phyloP scores from a whole-genome alignment of 2,888 invertebrate genomes.

The Himalopsyche tibetana region DNA sequence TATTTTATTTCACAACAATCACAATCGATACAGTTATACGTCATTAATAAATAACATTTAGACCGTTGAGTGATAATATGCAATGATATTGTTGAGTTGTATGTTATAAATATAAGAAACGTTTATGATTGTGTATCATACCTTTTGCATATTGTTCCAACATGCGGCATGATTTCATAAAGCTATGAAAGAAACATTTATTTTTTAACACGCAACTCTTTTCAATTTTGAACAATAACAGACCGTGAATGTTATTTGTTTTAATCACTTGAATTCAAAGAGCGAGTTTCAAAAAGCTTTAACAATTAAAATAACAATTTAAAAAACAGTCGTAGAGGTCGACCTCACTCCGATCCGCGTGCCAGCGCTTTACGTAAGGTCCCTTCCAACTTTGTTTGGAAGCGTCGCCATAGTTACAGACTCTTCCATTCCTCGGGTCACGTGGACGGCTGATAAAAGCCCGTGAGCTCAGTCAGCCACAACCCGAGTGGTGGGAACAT shows the following conservation, averaged over 20 bases:
- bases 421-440: slow-evolving; percentile 57
- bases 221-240: background rate
- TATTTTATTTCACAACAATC: too few relatives aligned
- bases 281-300: background rate
- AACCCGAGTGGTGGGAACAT: slow-evolving; percentile 28
- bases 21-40: too few relatives aligned
- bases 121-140: too few relatives aligned
- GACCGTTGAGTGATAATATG: too few relatives aligned
- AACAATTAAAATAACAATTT: background rate
- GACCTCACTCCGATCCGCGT: slow-evolving; percentile 18
- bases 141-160: background rate
- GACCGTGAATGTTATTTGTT: background rate
- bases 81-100: too few relatives aligned
- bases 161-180: background rate
- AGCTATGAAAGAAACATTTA: background rate
- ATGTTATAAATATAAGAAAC: too few relatives aligned
- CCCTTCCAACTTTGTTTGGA: slow-evolving; percentile 53
- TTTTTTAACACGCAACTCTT: background rate
- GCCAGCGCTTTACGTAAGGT: slow-evolving; percentile 45
- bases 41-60: too few relatives aligned
- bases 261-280: slow-evolving; percentile 5
- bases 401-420: slow-evolving; percentile 58
- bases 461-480: slow-evolving; percentile 47
- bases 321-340: background rate
- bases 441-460: slow-evolving; percentile 52